These are phyloP conservation scores for Abramis brama DNA, from an alignment of 2,113 vertebrate species.

Conservation along the genomic window DNA sequence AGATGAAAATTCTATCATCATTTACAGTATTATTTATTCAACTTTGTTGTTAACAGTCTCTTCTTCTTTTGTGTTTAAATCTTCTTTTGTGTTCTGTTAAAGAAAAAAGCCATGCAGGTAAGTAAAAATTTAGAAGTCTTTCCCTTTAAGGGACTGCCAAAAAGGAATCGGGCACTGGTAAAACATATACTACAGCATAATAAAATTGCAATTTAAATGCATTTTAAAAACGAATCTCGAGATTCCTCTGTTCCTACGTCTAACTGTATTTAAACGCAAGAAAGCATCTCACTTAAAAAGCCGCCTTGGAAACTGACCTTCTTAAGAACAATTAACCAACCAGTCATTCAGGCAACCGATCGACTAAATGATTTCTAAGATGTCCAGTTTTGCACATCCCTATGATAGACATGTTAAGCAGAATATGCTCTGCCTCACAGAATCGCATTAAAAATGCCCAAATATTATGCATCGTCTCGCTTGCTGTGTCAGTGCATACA, in stretches of 20 bases:
- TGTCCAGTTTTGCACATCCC: background rate
- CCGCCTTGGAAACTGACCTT: background rate
- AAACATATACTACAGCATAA: background rate
- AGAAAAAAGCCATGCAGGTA: background rate
- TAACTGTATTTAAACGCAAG: background rate
- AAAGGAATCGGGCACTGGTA: background rate
- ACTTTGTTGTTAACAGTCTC: no score
- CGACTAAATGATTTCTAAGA: background rate
- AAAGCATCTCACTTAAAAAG: background rate
- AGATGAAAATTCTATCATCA: no score
- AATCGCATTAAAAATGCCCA: slow-evolving; percentile 20
- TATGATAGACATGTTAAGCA: background rate
- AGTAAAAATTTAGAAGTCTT: background rate
- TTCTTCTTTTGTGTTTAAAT: no score
- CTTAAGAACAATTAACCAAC: background rate
- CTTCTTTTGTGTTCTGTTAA: background rate
- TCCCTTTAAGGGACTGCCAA: background rate
- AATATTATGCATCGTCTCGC: slow-evolving; percentile 28
- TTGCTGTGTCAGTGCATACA: slow-evolving; percentile 17
- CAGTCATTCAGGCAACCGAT: background rate
- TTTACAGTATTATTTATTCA: no score
- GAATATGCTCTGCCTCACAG: slow-evolving; percentile 27
- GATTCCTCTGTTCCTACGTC: background rate
- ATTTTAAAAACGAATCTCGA: background rate
- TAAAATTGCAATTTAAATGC: background rate